Evolutionary conservation across 30 jellyfish, hydroid and myxozoan genomes (phyloP).

Genomic region (Pseudorhiza aurosa): DNA sequence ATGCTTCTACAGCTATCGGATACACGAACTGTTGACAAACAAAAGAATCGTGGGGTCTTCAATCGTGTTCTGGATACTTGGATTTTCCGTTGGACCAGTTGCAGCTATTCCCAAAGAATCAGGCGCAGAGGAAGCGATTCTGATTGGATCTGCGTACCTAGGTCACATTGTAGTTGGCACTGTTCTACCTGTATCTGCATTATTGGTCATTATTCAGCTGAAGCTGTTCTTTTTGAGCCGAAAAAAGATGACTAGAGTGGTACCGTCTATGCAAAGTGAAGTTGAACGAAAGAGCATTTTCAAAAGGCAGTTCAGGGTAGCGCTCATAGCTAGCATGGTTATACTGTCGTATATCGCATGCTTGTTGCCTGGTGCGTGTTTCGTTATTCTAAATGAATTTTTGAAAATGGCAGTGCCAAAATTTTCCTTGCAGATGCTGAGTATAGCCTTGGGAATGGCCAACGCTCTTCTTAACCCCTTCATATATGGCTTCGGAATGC

Average conservation of each 20-base stretch:
- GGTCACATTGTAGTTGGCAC: not conserved
- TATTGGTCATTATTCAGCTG: not conserved
- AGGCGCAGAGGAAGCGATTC: not conserved
- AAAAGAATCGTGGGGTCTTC: not conserved
- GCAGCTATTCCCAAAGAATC: not conserved
- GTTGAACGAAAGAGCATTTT: too few relatives aligned
- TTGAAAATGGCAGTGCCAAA: not conserved
- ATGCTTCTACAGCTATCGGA: not conserved
- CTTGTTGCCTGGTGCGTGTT: not conserved
- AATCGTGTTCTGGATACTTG: not conserved
- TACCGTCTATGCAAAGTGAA: too few relatives aligned
- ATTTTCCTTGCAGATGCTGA: not conserved
- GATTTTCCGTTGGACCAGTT: not conserved
- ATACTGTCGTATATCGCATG: not conserved
- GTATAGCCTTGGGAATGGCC: not conserved
- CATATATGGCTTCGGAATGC: not conserved
- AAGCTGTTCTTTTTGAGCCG: not conserved
- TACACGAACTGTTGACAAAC: not conserved
- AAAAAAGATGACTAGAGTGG: not conserved
- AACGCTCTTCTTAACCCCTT: not conserved
- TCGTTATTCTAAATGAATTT: not conserved
- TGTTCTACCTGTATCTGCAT: not conserved
- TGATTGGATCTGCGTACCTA: not conserved
- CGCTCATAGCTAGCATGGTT: not conserved
- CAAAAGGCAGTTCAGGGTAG: not conserved